Evolutionary conservation across 2,888 invertebrate genomes (phyloP).

Genomic region (Acanthosoma haemorrhoidale): DNA sequence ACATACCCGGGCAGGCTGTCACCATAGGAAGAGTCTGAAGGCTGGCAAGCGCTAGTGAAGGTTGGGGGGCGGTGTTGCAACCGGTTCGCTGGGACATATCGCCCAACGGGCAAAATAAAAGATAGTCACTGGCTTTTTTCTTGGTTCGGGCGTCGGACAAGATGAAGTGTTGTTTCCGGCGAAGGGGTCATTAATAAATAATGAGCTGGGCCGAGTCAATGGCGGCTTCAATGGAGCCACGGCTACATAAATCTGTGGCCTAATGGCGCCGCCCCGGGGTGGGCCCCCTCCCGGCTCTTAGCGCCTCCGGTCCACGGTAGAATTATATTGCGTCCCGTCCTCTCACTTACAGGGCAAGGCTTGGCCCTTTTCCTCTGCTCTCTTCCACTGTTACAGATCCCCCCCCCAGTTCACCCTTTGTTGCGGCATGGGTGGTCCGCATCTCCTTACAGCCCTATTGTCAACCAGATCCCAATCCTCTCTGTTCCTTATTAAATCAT

Average conservation of each 20-base stretch:
- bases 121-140: slow-evolving; percentile 12
- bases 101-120: slow-evolving; percentile 18
- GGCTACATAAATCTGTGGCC: slow-evolving; percentile 12
- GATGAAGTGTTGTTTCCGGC: slow-evolving; percentile 29
- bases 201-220: slow-evolving; percentile 15
- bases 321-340: background rate
- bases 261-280: slow-evolving; percentile 23
- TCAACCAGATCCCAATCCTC: background rate
- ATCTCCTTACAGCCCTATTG: background rate
- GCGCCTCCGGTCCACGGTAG: background rate
- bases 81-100: slow-evolving; percentile 6
- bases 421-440: too few species aligned
- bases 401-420: too few species aligned
- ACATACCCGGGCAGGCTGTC: too few species aligned
- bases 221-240: slow-evolving; percentile 21
- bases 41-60: background rate
- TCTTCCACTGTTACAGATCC: background rate
- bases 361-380: too few species aligned
- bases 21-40: too few species aligned
- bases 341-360: too few species aligned
- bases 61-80: background rate
- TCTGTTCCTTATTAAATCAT: background rate
- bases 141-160: slow-evolving; percentile 24
- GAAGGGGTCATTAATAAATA: slow-evolving; percentile 26
- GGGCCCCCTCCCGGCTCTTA: slow-evolving; percentile 16